Percentiles rank a stretch among this genome's conserved stretches.
Conservation (phyloP, 2,797 vertebrate species). For the Enteromius argenteus region DNA sequence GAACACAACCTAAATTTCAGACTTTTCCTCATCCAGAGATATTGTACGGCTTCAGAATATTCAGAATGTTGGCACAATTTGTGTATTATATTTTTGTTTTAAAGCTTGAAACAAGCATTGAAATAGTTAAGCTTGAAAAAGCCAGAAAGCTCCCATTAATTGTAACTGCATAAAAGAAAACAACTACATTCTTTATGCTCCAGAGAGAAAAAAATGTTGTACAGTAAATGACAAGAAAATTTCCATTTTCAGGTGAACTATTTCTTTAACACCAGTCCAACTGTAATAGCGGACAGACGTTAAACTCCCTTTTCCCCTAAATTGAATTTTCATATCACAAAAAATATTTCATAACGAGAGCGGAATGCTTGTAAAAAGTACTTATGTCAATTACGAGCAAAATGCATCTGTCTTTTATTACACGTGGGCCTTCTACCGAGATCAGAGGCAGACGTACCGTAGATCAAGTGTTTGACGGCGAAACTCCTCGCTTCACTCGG, state of each 20-base stretch:
- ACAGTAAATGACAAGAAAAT: not conserved
- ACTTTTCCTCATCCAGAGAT: not conserved
- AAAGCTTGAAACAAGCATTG: not conserved
- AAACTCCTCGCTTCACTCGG: constrained; percentile 35
- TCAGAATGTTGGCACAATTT: not conserved
- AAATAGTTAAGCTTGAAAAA: not conserved
- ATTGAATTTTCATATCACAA: not conserved
- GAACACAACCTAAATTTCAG: not conserved
- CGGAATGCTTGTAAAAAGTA: not conserved
- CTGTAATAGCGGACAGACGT: not conserved
- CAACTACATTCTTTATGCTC: not conserved
- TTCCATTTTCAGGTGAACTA: not conserved
- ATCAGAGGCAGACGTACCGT: constrained; percentile 23
- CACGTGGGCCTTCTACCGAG: not conserved
- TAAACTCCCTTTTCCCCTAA: constrained; percentile 2
- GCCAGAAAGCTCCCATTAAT: not conserved
- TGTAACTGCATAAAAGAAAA: not conserved
- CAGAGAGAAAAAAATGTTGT: too few species aligned
- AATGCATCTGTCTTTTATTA: constrained; percentile 7
- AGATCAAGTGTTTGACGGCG: constrained; percentile 35
- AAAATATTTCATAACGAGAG: not conserved
- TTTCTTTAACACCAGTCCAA: not conserved
- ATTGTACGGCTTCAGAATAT: not conserved
- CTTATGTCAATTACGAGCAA: constrained; percentile 20
- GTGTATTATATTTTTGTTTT: not conserved